These are phyloP conservation scores for Paracentrotus lividus DNA, from an alignment of 53 echinoderm and acorn worm genomes.

Conservation along the genomic window DNA sequence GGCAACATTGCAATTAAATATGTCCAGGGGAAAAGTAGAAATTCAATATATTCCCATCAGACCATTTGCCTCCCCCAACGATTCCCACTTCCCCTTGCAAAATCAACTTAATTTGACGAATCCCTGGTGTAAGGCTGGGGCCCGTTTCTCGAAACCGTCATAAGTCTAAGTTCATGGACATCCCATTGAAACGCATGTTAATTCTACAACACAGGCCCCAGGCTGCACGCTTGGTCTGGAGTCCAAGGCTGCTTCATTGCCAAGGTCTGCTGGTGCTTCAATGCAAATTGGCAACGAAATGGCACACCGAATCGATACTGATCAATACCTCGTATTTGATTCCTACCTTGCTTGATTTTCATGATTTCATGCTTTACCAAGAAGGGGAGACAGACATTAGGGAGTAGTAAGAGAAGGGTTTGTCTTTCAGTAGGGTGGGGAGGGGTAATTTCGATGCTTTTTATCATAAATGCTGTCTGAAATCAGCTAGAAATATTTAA, in stretches of 20 bases:
- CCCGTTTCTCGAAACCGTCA: too few species aligned
- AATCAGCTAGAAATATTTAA: too few species aligned
- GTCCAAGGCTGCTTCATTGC: background rate
- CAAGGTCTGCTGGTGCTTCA: conserved; percentile 27
- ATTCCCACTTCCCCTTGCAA: background rate
- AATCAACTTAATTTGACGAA: conserved; percentile 36
- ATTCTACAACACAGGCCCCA: too few species aligned
- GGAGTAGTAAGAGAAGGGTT: background rate
- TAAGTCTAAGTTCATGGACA: too few species aligned
- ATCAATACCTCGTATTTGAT: conserved; percentile 63
- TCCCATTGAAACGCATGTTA: too few species aligned
- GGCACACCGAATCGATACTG: conserved; percentile 38
- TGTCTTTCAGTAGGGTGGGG: background rate
- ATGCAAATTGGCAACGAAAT: conserved; percentile 57
- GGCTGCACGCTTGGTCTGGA: background rate
- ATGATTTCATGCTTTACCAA: conserved; percentile 51
- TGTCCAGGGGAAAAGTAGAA: background rate
- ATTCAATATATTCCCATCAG: conserved; percentile 28
- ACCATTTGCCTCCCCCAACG: background rate
- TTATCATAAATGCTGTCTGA: too few species aligned
- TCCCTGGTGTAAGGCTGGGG: conserved; percentile 12
- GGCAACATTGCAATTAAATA: conserved; percentile 10
- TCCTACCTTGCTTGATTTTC: conserved; percentile 53
- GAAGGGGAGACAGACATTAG: background rate
- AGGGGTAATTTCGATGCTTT: background rate